These are phyloP conservation scores for Leptosomus discolor DNA, from an alignment of 2,113 vertebrate species.

Conservation along the genomic window DNA sequence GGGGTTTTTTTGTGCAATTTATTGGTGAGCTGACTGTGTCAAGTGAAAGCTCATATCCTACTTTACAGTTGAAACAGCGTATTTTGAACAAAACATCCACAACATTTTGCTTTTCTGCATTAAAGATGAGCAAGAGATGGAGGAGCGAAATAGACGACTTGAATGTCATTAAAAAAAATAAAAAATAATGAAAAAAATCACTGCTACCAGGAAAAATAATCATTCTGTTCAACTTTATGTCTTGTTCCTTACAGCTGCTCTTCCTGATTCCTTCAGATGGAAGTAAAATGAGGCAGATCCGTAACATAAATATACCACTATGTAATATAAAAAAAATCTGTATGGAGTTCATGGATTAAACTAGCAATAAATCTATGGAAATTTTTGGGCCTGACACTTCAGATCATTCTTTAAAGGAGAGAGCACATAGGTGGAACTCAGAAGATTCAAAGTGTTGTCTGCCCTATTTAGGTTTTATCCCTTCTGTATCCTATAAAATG, in stretches of 20 bases:
- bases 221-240: neutral
- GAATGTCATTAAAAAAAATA: neutral
- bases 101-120: neutral
- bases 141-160: neutral
- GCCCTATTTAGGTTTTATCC: neutral
- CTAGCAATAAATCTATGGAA: neutral
- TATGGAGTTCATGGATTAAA: neutral
- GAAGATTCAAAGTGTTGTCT: neutral
- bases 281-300: neutral
- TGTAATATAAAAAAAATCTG: neutral
- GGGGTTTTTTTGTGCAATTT: slow-evolving; percentile 14
- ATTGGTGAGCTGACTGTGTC: neutral
- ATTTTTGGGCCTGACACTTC: neutral
- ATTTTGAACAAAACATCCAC: neutral
- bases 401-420: neutral
- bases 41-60: neutral
- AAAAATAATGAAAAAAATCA: neutral
- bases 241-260: neutral
- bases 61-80: neutral
- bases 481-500: neutral
- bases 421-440: neutral
- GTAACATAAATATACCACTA: neutral
- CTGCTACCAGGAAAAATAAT: neutral
- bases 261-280: neutral
- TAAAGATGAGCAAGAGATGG: neutral